phyloP scores from a whole-genome alignment of 2,888 invertebrate genomes.

The Aphidius colemani region DNA sequence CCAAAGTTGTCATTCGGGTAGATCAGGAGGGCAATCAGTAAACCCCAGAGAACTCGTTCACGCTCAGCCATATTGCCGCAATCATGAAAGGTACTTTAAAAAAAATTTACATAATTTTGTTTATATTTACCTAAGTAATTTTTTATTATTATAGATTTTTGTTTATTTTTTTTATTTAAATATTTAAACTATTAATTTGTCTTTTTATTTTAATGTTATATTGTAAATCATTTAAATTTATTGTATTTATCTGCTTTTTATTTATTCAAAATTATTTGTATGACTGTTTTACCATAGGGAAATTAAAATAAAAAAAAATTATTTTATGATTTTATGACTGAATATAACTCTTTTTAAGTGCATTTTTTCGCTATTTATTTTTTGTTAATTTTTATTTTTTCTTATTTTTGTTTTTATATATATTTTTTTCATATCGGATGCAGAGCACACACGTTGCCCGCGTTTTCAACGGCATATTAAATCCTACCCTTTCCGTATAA shows the following conservation, averaged over 20 bases:
- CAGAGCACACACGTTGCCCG: no score
- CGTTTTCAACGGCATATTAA: no score
- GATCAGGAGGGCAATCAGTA: conserved; percentile 52
- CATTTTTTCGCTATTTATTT: background rate
- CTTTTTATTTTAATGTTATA: background rate
- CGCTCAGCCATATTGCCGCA: conserved; percentile 55
- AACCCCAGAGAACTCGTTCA: conserved; percentile 49
- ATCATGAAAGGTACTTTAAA: conserved; percentile 44
- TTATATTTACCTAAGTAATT: no score
- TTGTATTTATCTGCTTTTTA: no score
- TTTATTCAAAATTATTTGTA: no score
- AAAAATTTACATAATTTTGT: conserved; percentile 15
- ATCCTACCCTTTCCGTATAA: no score
- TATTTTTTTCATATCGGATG: no score
- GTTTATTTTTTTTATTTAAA: background rate
- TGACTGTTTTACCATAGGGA: no score
- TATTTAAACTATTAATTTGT: background rate
- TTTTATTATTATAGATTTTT: no score
- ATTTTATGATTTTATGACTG: background rate
- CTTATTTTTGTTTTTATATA: background rate
- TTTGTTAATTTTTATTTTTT: no score
- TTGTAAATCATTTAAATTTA: no score
- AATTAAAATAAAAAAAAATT: no score
- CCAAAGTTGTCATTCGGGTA: conserved; percentile 56
- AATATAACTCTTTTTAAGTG: background rate